phyloP scores from a whole-genome alignment of 2,113 vertebrate genomes.

The Trichomycterus rosablanca region DNA sequence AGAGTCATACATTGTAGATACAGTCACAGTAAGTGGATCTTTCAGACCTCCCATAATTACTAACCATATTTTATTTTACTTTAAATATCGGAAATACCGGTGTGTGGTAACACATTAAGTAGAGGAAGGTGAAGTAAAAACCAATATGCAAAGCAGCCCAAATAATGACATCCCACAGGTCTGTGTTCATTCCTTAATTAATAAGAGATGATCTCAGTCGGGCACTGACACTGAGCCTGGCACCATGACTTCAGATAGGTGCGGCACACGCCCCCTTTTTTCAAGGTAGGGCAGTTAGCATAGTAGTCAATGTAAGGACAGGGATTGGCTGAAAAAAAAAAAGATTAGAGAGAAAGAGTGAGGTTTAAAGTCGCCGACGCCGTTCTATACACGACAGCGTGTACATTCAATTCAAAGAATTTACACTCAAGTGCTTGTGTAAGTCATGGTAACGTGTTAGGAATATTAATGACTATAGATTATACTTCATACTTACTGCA shows the following conservation, averaged over 20 bases:
- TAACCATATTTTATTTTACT: no score
- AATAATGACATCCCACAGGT: no score
- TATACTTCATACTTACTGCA: conserved; percentile 60
- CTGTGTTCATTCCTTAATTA: no score
- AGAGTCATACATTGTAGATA: no score
- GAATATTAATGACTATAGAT: not conserved
- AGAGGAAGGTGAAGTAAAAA: no score
- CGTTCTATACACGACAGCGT: conserved; percentile 2
- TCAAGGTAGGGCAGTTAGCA: conserved; percentile 51
- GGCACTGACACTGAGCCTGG: not conserved
- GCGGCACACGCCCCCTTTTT: not conserved
- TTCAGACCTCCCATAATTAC: no score
- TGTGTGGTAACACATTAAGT: no score
- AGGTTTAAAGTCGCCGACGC: no score
- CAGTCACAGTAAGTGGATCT: no score
- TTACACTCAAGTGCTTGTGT: not conserved
- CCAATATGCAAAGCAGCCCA: no score
- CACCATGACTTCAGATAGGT: not conserved
- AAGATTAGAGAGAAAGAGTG: not conserved
- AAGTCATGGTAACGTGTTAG: not conserved
- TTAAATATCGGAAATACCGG: no score
- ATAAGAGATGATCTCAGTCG: not conserved
- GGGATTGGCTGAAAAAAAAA: conserved; percentile 58
- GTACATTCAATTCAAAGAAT: not conserved
- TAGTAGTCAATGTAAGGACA: conserved; percentile 54